Base-by-base conservation (phyloP, 2,113 vertebrate species). In the Nymphicus hollandicus region DNA sequence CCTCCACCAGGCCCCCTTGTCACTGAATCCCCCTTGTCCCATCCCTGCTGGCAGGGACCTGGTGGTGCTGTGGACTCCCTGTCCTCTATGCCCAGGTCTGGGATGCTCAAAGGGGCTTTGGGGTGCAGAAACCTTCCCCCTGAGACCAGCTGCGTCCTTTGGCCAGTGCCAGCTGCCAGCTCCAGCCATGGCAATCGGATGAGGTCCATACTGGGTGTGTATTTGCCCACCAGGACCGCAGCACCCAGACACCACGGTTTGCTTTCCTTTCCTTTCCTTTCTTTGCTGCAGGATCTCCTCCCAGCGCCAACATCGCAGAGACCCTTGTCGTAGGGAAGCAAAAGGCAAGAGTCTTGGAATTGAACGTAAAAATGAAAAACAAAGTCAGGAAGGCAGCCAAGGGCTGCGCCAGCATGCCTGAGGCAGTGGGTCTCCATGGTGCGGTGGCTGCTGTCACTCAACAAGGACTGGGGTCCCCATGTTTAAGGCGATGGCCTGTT, bases 301-400 rank as follows among this genome's bases (percentile, higher is more conserved):
- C 33, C 44, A 94, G 73, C 47, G 29, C 65, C 66, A 69, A 66
- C 17, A 55, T 89, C 13, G 29, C 19, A 53, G 95, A 95, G 91
- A 96, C 81, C 95, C 79, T 97, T 96, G 96, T 97, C 93, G 64
- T 44, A 70, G 73, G 60, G 72, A 95, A 93, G 72, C 3, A 6
- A 86, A 47, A 86, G 19, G 24, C 56, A 72, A 80, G 53, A 82
- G 91, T 95, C 63, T 28, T 83, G 88, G 83, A 77, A 91, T 29
- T 9, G 11, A 94, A 97, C 1, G 17, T 53, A 78, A 89, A 93
- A 64, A 52, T 44, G n/a, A 64, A 79, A 72, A 97, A 23, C 49
- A 94, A 56, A 86, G 70, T 82, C 69, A 56, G 60, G 86, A 91
- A 87, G 73, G 89, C 89, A 93, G 66, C 78, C 6, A 10, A 80